Percentiles rank a stretch among this genome's conserved stretches.
These are phyloP conservation scores for Pogonocherus hispidulus DNA, from an alignment of 2,888 invertebrate genomes.

Conservation along the genomic window DNA sequence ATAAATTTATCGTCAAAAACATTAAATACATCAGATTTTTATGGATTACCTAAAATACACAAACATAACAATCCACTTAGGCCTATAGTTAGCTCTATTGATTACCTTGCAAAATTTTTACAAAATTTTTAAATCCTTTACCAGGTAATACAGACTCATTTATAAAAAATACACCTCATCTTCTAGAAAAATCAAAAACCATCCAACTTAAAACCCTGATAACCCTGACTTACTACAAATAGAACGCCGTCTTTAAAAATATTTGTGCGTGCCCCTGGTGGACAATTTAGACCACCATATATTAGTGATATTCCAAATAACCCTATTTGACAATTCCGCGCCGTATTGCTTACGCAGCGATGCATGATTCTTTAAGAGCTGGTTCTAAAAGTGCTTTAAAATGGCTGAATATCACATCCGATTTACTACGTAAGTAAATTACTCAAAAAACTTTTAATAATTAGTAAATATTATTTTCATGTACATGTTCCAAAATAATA, in stretches of 20 bases:
- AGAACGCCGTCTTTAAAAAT: neutral
- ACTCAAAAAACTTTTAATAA: neutral
- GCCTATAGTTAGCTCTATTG: too few species aligned
- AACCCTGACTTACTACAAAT: neutral
- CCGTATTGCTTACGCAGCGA: neutral
- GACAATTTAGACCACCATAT: neutral
- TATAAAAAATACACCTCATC: too few species aligned
- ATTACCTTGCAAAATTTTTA: too few species aligned
- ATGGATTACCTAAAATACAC: too few species aligned
- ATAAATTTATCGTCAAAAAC: too few species aligned
- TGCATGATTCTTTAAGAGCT: neutral
- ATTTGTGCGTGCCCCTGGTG: neutral
- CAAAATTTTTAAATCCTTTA: too few species aligned
- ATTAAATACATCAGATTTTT: too few species aligned
- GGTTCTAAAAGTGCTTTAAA: neutral
- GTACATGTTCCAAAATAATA: neutral
- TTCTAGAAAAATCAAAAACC: too few species aligned
- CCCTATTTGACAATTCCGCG: neutral
- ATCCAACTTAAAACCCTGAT: too few species aligned
- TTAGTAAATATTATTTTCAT: conserved; percentile 1
- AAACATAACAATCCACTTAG: too few species aligned
- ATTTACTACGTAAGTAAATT: neutral
- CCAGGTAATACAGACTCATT: too few species aligned
- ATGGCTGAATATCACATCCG: neutral
- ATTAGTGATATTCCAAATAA: neutral